Base-by-base conservation (phyloP, 2,888 invertebrate species). In the Ennomos fuscantarius region DNA sequence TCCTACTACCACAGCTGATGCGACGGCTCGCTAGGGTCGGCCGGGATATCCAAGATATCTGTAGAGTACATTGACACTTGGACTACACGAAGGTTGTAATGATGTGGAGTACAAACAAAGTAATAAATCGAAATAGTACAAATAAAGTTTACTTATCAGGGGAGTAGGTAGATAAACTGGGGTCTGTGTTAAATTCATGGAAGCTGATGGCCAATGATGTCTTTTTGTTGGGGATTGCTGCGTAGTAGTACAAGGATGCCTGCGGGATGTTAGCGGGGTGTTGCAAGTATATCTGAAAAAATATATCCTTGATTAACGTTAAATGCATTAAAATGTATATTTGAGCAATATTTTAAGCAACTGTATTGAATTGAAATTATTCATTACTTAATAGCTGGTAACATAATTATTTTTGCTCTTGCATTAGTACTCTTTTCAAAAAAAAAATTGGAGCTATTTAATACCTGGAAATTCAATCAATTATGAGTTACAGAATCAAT, bases 181-280 rank as follows among this genome's bases (percentile, higher is more conserved):
- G 49, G 8, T 75, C 74, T 9, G 83, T 77, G 8, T 72, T 74
- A 9, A 82, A 50, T 42, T 73, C 54, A 10, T 56, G 70, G 24
- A 79, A 74, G 32, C 73, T 78, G 0, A 84, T 55, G 0, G 82
- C 84, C 56, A 84, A 64, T 0, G 83, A 77, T 0, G 82, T 70
- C 0, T 69, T 63, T 32, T 80, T 73, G 0, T 59, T 42, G 0
- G 76, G 64, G 1, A 78, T 8, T 0, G 73, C 72, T 8, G 78
- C 78, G 36, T 79, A 82, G 54, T 74, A 79, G 54, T 84, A 79
- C 6, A 78, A 41, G 0, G 76, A 74, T 0, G 78, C 54, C 32
- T 77, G 78, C 0, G 84, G 82, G n/a, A 74, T 49, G 39, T 82
- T 82, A 1, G 76, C 69, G 0, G 84, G 84, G 46, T 85, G 79